These are phyloP conservation scores for Colostygia pectinataria DNA, from an alignment of 2,888 invertebrate species.

Conservation along the genomic window DNA sequence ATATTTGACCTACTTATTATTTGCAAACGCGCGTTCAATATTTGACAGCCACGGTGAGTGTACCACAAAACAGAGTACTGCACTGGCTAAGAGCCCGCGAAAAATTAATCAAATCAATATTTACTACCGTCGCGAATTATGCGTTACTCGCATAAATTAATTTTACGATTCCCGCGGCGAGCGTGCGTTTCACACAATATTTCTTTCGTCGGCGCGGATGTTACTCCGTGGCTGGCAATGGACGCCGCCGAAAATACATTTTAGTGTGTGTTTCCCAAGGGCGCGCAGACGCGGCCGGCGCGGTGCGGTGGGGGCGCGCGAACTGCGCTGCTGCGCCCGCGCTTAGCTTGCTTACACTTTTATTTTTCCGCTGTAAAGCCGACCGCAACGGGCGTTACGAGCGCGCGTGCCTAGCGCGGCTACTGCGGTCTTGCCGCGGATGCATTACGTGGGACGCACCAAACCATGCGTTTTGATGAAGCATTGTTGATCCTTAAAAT, in stretches of 20 bases:
- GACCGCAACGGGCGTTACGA: slow-evolving; percentile 48
- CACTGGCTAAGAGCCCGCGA: slow-evolving; percentile 12
- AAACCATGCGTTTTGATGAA: not conserved
- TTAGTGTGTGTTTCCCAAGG: slow-evolving; percentile 78
- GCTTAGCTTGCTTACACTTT: slow-evolving; percentile 39
- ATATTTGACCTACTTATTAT: slow-evolving; percentile 31
- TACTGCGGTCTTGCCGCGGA: not conserved
- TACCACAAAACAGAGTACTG: slow-evolving; percentile 15
- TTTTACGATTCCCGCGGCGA: slow-evolving; percentile 50
- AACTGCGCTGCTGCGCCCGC: slow-evolving; percentile 25
- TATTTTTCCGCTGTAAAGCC: slow-evolving; percentile 60
- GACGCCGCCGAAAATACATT: slow-evolving; percentile 75
- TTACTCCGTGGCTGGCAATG: slow-evolving; percentile 75
- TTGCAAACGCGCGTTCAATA: slow-evolving; percentile 11
- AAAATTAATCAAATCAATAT: slow-evolving; percentile 43
- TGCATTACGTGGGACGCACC: not conserved
- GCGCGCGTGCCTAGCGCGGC: not conserved
- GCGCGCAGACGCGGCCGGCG: slow-evolving; percentile 44
- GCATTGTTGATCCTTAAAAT: not conserved
- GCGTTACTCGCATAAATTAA: slow-evolving; percentile 50
- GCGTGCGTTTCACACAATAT: slow-evolving; percentile 55
- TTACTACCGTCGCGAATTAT: slow-evolving; percentile 46
- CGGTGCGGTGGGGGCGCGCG: slow-evolving; percentile 12
- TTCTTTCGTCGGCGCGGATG: slow-evolving; percentile 67
- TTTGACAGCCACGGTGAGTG: slow-evolving; percentile 1